Evolutionary conservation across 1,140 invertebrate genomes (phyloP).

Genomic region (Drosophila parvula): DNA sequence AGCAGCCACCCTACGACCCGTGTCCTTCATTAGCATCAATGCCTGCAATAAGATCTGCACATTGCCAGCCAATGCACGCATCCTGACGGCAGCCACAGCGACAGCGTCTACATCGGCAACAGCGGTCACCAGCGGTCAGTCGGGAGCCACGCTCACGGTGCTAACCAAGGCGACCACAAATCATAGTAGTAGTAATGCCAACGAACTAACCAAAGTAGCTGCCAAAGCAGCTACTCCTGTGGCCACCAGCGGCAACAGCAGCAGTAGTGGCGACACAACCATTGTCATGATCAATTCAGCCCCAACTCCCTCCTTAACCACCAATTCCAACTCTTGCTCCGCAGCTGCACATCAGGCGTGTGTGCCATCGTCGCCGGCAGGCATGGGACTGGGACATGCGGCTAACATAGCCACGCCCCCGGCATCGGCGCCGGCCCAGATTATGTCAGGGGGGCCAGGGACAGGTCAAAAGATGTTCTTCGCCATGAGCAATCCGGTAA

Average conservation of each 20-base stretch:
- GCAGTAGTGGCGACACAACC: conserved; percentile 37
- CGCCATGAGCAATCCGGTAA: conserved; percentile 74
- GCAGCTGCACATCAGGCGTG: conserved; percentile 67
- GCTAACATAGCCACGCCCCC: conserved; percentile 70
- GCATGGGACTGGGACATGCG: conserved; percentile 64
- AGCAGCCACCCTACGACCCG: conserved; percentile 58
- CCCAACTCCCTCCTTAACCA: conserved; percentile 32
- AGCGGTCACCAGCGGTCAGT: conserved; percentile 10
- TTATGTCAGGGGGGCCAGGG: conserved; percentile 48
- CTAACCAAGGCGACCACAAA: conserved; percentile 61
- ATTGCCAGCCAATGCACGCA: conserved; percentile 75
- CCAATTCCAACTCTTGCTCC: conserved; percentile 64
- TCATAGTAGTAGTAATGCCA: conserved; percentile 74
- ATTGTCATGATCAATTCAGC: conserved; percentile 75
- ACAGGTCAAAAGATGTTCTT: conserved; percentile 69
- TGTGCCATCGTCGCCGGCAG: conserved; percentile 75
- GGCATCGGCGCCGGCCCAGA: conserved; percentile 69
- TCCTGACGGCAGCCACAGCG: conserved; percentile 61
- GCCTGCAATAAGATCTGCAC: conserved; percentile 76
- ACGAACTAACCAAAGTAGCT: conserved; percentile 66
- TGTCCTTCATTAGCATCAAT: conserved; percentile 79
- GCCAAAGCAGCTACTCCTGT: conserved; percentile 16
- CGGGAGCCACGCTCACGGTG: conserved; percentile 65
- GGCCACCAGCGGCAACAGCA: conserved; percentile 7
- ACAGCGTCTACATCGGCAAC: conserved; percentile 14